Evolutionary conservation across 2,888 invertebrate species (phyloP), one percentile per base, ranked within the genome.

Genomic region (Gonocerus acuteangulatus): DNA sequence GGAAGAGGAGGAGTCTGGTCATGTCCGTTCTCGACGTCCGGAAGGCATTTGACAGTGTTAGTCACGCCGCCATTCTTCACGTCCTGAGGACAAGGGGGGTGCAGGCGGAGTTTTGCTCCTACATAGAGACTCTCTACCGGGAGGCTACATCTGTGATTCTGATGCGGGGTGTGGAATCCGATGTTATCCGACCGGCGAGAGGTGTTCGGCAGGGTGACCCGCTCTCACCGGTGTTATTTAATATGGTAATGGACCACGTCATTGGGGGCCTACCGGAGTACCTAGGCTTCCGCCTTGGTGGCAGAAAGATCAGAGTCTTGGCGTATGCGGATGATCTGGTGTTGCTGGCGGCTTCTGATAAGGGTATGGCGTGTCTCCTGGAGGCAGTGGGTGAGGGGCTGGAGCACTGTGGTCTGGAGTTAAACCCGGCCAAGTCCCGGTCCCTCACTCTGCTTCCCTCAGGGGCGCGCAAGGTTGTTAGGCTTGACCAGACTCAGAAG

Each of bases 151-250:
- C 34, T 6, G 6, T 72, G 27, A 65, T 69, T n/a, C 72, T 73
- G 1, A 63, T 52, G 1, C 27, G 18, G 60, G 62, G 48, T 42
- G 48, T 23, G 34, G 1, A n/a, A 7, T 22, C 39, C 11, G 21
- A n/a, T 19, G n/a, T n/a, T 18, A 22, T 64, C n/a, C 1, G 21
- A 18, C 36, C 39, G 2, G 34, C 69, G 32, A 68, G 73, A 42
- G 74, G 74, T 0, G 75, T 75, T 9, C 71, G 73, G 47, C 75
- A 76, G 66, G 75, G 74, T 0, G 73, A n/a, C n/a, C n/a, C n/a
- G n/a, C n/a, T n/a, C n/a, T n/a, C n/a, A n/a, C n/a, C n/a, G n/a
- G n/a, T n/a, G n/a, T n/a, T n/a, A n/a, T n/a, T n/a, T n/a, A n/a
- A n/a, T n/a, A n/a, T n/a, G n/a, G n/a, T n/a, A n/a, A 47, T 68